Conservation (phyloP, 2,888 invertebrate genomes). For the Lasioglossum zephyrum region DNA sequence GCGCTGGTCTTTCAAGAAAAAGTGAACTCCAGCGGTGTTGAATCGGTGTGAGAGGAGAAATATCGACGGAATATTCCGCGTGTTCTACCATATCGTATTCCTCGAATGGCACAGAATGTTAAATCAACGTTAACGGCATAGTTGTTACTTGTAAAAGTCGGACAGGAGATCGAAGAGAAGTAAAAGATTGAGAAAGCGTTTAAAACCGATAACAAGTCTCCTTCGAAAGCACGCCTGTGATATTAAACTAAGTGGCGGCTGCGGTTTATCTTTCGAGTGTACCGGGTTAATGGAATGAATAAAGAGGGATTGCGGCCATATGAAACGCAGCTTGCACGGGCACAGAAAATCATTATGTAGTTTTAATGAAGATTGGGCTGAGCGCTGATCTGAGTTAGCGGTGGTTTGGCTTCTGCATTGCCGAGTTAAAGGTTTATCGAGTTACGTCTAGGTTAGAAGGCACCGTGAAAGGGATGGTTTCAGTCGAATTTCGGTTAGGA, state of each 20-base stretch:
- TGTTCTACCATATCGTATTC: not conserved
- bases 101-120: not conserved
- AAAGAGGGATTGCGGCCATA: not conserved
- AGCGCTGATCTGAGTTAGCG: not conserved
- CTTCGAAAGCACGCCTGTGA: too few species aligned
- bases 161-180: not conserved
- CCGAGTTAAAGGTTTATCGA: not conserved
- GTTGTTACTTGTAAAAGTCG: not conserved
- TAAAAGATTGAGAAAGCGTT: not conserved
- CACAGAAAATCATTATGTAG: slow-evolving; percentile 5
- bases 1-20: not conserved
- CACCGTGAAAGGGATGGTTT: not conserved
- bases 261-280: not conserved
- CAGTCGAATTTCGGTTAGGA: not conserved
- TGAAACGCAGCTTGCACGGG: too few species aligned
- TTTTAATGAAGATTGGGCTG: not conserved
- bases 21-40: not conserved
- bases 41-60: not conserved
- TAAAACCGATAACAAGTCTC: not conserved
- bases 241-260: not conserved
- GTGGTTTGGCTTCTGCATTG: not conserved
- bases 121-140: not conserved
- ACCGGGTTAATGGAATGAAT: not conserved
- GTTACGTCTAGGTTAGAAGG: not conserved
- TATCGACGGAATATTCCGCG: not conserved